phyloP scores from a whole-genome alignment of 2,113 vertebrate species.

The Regulus satrapa region DNA sequence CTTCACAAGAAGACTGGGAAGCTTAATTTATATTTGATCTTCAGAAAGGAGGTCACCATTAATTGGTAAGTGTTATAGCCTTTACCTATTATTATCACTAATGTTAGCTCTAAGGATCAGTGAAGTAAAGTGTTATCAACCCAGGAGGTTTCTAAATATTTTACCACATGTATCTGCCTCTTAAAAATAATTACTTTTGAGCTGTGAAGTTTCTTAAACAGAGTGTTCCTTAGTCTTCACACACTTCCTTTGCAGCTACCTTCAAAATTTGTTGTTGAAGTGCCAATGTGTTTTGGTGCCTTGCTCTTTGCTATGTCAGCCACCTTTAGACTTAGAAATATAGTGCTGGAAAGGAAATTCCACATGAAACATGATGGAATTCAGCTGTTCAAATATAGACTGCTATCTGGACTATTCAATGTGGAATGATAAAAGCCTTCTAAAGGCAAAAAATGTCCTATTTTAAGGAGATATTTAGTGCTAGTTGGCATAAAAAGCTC shows the following conservation, averaged over 20 bases:
- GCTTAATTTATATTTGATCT: neutral
- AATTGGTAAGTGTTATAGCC: neutral
- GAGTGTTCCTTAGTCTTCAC: neutral
- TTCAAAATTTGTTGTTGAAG: neutral
- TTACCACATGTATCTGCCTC: neutral
- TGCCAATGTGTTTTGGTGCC: neutral
- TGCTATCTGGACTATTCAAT: neutral
- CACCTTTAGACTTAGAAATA: neutral
- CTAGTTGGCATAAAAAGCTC: neutral
- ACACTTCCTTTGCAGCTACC: neutral
- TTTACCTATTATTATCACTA: neutral
- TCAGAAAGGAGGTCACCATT: neutral
- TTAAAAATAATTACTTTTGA: neutral
- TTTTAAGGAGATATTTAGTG: neutral
- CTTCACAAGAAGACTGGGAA: neutral
- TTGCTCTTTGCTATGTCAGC: neutral
- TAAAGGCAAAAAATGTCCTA: neutral
- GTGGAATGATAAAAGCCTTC: neutral
- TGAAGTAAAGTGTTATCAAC: neutral
- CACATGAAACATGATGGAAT: neutral
- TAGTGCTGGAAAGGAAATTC: neutral
- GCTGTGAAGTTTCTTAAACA: neutral
- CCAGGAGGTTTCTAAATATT: neutral
- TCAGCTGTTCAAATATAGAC: neutral
- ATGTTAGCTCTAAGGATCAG: neutral